phyloP scores from a whole-genome alignment of 1,140 invertebrate genomes.

The Lysiphlebus fabarum region DNA sequence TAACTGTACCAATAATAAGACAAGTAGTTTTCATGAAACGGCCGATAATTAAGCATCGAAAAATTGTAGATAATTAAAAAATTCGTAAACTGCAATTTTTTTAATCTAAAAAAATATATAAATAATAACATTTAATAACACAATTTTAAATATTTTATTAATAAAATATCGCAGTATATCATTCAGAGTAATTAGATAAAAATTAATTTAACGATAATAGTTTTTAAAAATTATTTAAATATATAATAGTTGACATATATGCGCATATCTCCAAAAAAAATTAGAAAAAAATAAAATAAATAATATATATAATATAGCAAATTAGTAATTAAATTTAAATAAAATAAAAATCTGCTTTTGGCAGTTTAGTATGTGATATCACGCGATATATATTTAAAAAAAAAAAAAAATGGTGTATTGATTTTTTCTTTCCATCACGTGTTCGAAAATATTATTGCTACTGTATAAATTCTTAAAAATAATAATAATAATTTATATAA shows the following conservation, averaged over 20 bases:
- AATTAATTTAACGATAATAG: neutral
- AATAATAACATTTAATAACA: neutral
- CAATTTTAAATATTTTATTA: slow-evolving; percentile 3
- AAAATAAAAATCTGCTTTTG: slow-evolving; percentile 26
- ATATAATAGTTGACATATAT: slow-evolving; percentile 8
- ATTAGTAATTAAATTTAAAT: slow-evolving; percentile 16
- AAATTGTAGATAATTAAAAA: neutral
- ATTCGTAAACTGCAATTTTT: slow-evolving; percentile 31
- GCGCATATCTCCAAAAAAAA: slow-evolving; percentile 11
- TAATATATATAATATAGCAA: slow-evolving; percentile 8
- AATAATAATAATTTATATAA: slow-evolving; percentile 18
- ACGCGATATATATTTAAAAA: slow-evolving; percentile 26
- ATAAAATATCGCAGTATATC: slow-evolving; percentile 3
- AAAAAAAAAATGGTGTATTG: neutral
- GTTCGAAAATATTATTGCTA: slow-evolving; percentile 27
- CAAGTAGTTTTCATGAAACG: slow-evolving; percentile 47
- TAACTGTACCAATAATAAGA: slow-evolving; percentile 18
- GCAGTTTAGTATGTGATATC: slow-evolving; percentile 38
- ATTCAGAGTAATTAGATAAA: neutral
- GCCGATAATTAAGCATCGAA: slow-evolving; percentile 31
- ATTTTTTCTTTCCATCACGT: no score
- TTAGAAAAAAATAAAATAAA: slow-evolving; percentile 17
- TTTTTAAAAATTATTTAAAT: slow-evolving; percentile 14
- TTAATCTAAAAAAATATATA: slow-evolving; percentile 20
- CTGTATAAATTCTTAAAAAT: slow-evolving; percentile 25